phyloP scores from a whole-genome alignment of 2,113 vertebrate species.

The Psettodes erumei region DNA sequence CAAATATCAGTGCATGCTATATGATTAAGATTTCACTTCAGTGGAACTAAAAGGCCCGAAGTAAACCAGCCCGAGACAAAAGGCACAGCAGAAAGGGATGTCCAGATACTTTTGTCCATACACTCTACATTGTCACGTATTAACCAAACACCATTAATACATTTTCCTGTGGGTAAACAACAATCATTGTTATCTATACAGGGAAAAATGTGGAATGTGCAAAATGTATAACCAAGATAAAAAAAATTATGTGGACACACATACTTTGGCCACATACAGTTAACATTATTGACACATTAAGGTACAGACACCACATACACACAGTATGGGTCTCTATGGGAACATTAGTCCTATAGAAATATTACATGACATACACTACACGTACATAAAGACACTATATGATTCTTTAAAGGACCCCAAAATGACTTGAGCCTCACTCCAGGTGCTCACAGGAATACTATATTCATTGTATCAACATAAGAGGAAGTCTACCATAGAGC shows the following conservation, averaged over 20 bases:
- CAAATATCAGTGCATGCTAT: background rate
- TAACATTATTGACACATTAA: too few species aligned
- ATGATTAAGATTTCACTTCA: background rate
- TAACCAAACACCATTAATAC: background rate
- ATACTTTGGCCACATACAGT: too few species aligned
- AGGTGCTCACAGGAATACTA: background rate
- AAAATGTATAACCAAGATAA: background rate
- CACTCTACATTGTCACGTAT: too few species aligned
- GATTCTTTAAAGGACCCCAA: background rate
- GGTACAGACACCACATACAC: too few species aligned
- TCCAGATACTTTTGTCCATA: background rate
- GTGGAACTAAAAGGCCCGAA: background rate
- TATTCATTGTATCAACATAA: background rate
- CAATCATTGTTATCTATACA: too few species aligned
- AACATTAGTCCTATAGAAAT: too few species aligned
- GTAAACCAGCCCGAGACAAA: background rate
- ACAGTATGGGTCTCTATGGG: too few species aligned
- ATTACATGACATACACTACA: too few species aligned
- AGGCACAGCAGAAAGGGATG: background rate
- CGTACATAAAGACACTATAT: too few species aligned
- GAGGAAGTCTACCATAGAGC: background rate
- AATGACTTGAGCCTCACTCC: background rate
- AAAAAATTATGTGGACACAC: too few species aligned
- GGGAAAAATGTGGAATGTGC: background rate
- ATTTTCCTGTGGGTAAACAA: background rate